A percentile compares a stretch with the other conserved stretches of the same genome.
These are phyloP conservation scores for Lepeophtheirus salmonis DNA, from an alignment of 1,140 invertebrate species.

Conservation along the genomic window DNA sequence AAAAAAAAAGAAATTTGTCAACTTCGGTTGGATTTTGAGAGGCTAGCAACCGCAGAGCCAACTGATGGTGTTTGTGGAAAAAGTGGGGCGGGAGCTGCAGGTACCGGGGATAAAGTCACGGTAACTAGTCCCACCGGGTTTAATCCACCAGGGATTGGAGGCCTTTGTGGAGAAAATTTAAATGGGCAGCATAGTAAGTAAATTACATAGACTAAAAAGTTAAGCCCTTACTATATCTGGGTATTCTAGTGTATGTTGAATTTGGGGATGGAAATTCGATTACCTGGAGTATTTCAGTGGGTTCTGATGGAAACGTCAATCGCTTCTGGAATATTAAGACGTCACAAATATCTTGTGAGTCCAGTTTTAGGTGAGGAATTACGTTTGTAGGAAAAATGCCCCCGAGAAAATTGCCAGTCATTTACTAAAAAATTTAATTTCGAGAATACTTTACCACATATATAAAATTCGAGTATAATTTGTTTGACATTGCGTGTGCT, in stretches of 20 bases:
- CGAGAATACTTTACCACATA: too few relatives aligned
- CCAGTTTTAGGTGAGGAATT: not conserved
- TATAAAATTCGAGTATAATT: too few relatives aligned
- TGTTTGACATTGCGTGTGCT: too few relatives aligned
- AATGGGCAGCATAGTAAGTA: not conserved
- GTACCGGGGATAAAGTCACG: not conserved
- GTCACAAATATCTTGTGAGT: not conserved
- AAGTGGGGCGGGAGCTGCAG: not conserved
- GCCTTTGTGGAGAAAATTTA: not conserved
- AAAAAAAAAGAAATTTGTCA: not conserved
- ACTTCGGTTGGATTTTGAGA: not conserved
- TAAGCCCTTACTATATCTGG: too few relatives aligned
- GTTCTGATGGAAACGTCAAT: not conserved
- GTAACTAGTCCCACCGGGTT: not conserved
- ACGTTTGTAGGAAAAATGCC: too few relatives aligned
- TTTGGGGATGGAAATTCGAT: not conserved
- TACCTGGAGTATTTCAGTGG: not conserved
- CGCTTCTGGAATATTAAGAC: not conserved
- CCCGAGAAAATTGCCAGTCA: too few relatives aligned
- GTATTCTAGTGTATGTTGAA: not conserved
- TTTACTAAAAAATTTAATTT: too few relatives aligned
- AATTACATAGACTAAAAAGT: too few relatives aligned
- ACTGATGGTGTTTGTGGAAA: not conserved
- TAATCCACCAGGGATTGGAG: not conserved
- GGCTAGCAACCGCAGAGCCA: not conserved